These are phyloP conservation scores for Cantharis lateralis DNA, from an alignment of 2,888 invertebrate genomes.

Conservation along the genomic window DNA sequence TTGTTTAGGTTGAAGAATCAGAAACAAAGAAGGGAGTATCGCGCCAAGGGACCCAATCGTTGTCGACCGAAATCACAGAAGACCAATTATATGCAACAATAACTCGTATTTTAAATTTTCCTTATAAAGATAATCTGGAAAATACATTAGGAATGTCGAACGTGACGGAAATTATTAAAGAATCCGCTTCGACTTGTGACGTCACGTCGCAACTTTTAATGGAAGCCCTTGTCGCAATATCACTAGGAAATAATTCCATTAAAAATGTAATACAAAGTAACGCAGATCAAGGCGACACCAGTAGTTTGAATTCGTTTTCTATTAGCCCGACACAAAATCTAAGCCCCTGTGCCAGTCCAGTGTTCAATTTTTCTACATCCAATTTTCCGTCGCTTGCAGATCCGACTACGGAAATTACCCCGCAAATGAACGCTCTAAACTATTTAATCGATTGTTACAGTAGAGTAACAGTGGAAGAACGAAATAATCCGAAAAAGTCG, in stretches of 20 bases:
- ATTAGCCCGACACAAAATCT: constrained; percentile 53
- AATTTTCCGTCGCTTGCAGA: constrained; percentile 42
- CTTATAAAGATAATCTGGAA: constrained; percentile 63
- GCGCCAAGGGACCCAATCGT: constrained; percentile 49
- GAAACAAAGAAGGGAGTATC: constrained; percentile 57
- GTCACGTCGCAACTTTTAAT: constrained; percentile 64
- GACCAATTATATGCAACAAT: constrained; percentile 69
- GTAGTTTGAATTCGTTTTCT: constrained; percentile 50
- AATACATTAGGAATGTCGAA: constrained; percentile 57
- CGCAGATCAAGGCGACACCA: constrained; percentile 49
- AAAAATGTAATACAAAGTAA: constrained; percentile 40
- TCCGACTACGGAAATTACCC: constrained; percentile 32
- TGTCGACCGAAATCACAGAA: constrained; percentile 64
- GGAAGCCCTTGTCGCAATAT: constrained; percentile 56
- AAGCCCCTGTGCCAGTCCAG: constrained; percentile 52
- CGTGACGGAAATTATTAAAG: constrained; percentile 55
- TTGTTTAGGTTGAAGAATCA: constrained; percentile 60
- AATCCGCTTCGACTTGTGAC: constrained; percentile 55
- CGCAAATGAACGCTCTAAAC: constrained; percentile 44
- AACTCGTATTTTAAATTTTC: constrained; percentile 72
- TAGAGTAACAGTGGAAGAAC: constrained; percentile 73
- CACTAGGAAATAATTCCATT: constrained; percentile 51
- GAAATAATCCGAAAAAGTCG: constrained; percentile 76
- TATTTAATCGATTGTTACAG: constrained; percentile 71
- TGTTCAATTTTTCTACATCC: constrained; percentile 47